phyloP scores from a whole-genome alignment of 2,797 vertebrate species.

The Harpagifer antarcticus region DNA sequence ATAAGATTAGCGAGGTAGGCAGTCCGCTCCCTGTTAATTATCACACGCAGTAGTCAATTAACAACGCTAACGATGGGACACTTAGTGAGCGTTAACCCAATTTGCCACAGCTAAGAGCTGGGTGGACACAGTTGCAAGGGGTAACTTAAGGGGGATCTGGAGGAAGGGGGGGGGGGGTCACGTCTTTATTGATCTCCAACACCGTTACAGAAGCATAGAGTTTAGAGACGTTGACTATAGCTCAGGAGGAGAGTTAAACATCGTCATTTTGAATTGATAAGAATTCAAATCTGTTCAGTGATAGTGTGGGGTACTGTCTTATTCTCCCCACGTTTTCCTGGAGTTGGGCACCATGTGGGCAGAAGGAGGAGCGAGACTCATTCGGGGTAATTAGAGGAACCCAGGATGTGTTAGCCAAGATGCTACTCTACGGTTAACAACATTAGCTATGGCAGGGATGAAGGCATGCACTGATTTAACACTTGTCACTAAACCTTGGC shows the following conservation, averaged over 20 bases:
- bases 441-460: slow-evolving; percentile 61
- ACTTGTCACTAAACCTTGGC: slow-evolving; percentile 77
- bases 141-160: slow-evolving; percentile 61
- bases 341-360: slow-evolving; percentile 53
- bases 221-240: slow-evolving; percentile 6
- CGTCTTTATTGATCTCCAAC: slow-evolving; percentile 34
- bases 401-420: slow-evolving; percentile 64
- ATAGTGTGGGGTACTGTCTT: slow-evolving; percentile 5
- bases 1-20: slow-evolving; percentile 84
- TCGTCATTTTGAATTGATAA: slow-evolving; percentile 15
- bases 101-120: slow-evolving; percentile 72
- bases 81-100: slow-evolving; percentile 84
- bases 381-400: slow-evolving; percentile 64
- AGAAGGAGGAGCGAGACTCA: slow-evolving; percentile 47
- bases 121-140: slow-evolving; percentile 65
- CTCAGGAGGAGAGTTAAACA: slow-evolving; percentile 13
- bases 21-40: slow-evolving; percentile 84
- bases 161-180: slow-evolving; percentile 4
- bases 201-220: slow-evolving; percentile 27
- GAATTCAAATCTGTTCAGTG: slow-evolving; percentile 9
- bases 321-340: not conserved
- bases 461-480: slow-evolving; percentile 77
- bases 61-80: slow-evolving; percentile 83
- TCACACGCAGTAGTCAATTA: slow-evolving; percentile 85
- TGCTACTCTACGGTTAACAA: slow-evolving; percentile 72